Percentiles rank a stretch among this genome's conserved stretches.
Conservation (phyloP, 2,888 invertebrate genomes). For the Microplitis deprimator region DNA sequence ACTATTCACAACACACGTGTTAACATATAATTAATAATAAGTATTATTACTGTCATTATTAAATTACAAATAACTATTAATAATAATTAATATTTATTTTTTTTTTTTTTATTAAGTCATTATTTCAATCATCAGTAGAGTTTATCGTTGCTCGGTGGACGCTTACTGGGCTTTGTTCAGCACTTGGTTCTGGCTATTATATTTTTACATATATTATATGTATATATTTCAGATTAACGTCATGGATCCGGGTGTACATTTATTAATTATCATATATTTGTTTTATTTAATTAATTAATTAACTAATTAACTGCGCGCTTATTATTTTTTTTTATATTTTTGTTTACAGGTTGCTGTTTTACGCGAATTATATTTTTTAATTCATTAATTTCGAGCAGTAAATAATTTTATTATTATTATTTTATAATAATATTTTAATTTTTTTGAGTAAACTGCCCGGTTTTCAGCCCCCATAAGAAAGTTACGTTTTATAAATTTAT, state of each 20-base stretch:
- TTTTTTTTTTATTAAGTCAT: constrained; percentile 3
- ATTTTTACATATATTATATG: constrained; percentile 42
- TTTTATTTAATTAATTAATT: neutral
- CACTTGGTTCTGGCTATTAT: constrained; percentile 67
- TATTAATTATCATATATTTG: neutral
- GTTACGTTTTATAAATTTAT: too few species aligned
- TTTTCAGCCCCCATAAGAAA: too few species aligned
- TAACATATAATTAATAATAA: constrained; percentile 9
- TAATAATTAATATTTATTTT: neutral
- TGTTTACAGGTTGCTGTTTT: constrained; percentile 48
- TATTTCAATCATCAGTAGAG: neutral
- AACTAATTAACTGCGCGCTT: neutral
- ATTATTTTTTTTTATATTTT: constrained; percentile 29
- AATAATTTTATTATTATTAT: neutral
- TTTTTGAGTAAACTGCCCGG: too few species aligned
- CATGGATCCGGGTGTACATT: constrained; percentile 60
- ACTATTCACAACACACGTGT: constrained; percentile 35
- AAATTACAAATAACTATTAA: neutral
- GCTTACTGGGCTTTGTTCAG: constrained; percentile 68
- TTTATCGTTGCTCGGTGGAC: constrained; percentile 43
- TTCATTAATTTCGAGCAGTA: constrained; percentile 19
- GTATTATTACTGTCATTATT: too few species aligned
- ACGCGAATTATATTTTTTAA: constrained; percentile 36
- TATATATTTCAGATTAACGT: constrained; percentile 66
- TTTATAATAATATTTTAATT: too few species aligned